Evolutionary conservation across 2,797 vertebrate genomes (phyloP).

Genomic region (Oreortyx pictus): DNA sequence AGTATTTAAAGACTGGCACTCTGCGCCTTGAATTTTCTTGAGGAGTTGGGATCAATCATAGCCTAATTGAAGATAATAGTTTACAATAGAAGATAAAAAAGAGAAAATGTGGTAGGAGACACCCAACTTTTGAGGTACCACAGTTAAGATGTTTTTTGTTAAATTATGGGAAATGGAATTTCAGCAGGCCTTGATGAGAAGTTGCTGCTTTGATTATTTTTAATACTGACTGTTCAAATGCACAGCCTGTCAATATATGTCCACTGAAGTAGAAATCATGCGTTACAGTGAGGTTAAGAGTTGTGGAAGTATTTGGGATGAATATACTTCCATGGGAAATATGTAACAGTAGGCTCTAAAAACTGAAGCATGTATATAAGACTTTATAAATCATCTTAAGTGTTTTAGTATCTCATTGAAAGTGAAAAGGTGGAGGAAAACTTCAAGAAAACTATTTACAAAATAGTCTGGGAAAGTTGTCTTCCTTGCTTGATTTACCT

Average conservation of each 20-base stretch:
- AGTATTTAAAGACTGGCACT: background rate
- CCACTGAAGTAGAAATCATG: background rate
- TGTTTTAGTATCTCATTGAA: background rate
- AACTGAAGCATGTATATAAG: background rate
- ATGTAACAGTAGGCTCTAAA: background rate
- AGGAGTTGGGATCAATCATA: background rate
- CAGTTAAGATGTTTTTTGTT: background rate
- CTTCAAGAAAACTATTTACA: background rate
- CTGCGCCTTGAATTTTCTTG: background rate
- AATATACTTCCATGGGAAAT: too few species aligned
- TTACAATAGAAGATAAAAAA: background rate
- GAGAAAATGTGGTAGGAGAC: background rate
- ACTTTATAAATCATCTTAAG: background rate
- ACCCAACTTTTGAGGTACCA: background rate
- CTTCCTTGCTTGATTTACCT: background rate
- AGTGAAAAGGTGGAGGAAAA: background rate
- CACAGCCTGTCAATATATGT: background rate
- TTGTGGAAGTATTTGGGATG: background rate
- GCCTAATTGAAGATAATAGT: background rate
- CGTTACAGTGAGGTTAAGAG: background rate
- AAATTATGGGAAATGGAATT: background rate
- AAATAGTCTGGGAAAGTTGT: background rate
- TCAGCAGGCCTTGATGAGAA: background rate
- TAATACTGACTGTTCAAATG: background rate
- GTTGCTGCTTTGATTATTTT: too few species aligned